These are phyloP conservation scores for Sebastes reedi DNA, from an alignment of 2,797 vertebrate genomes.

Conservation along the genomic window DNA sequence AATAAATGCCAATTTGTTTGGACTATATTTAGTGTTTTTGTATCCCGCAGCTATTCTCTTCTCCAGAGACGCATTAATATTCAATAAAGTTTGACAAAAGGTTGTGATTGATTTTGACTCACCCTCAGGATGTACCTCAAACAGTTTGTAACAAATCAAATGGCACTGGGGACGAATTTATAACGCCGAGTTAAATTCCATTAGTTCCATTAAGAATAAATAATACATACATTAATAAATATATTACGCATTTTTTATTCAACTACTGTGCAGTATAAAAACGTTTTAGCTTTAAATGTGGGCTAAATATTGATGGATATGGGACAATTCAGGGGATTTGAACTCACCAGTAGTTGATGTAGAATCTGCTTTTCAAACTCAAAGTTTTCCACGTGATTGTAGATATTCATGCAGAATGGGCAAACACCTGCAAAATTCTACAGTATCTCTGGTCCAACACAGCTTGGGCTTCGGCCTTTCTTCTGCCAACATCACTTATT, in stretches of 20 bases:
- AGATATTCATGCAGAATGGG: not conserved
- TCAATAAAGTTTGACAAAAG: not conserved
- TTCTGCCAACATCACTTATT: not conserved
- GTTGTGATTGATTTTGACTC: conserved; percentile 4
- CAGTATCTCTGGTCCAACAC: not conserved
- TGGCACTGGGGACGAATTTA: not conserved
- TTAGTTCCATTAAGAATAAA: not conserved
- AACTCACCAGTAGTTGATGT: not conserved
- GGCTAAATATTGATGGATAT: not conserved
- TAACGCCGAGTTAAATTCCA: not conserved
- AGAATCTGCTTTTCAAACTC: not conserved
- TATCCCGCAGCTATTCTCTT: not conserved
- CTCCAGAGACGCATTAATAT: not conserved
- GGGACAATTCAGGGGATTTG: not conserved
- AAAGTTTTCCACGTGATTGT: not conserved
- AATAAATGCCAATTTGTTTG: not conserved
- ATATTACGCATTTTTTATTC: not conserved
- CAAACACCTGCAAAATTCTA: not conserved
- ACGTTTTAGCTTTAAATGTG: not conserved
- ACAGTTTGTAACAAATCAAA: not conserved
- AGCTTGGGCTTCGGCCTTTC: not conserved
- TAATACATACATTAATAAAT: not conserved
- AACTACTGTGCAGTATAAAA: not conserved
- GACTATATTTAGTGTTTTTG: not conserved
- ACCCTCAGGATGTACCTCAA: not conserved